These are phyloP conservation scores for Mizuhopecten yessoensis DNA, from an alignment of 1,140 invertebrate species.

Conservation along the genomic window DNA sequence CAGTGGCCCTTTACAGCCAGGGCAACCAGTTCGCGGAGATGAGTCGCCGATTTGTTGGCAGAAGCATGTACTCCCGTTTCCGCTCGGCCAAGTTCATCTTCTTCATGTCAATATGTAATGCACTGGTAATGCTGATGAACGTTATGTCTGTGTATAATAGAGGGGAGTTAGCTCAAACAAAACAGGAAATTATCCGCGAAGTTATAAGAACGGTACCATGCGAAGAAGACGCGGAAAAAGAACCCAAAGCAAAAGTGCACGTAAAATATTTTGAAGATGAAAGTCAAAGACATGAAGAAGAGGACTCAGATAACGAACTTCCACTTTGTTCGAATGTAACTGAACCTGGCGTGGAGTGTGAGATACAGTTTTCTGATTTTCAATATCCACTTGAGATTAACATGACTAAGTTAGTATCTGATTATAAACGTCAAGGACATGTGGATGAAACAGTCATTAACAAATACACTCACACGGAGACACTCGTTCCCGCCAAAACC, in stretches of 20 bases:
- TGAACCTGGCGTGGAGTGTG: neutral
- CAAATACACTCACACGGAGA: slow-evolving; percentile 19
- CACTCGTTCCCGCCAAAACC: neutral
- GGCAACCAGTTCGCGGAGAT: neutral
- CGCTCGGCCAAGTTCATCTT: slow-evolving; percentile 30
- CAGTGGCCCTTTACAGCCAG: neutral
- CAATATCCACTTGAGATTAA: neutral
- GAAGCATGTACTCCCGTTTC: neutral
- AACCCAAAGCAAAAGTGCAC: slow-evolving; percentile 9
- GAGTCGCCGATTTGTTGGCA: neutral
- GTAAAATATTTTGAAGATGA: neutral
- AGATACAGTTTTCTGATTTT: neutral
- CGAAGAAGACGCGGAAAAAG: neutral
- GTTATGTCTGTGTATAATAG: slow-evolving; percentile 1
- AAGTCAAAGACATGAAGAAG: neutral
- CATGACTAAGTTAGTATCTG: neutral
- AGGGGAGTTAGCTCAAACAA: neutral
- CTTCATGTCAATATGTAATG: neutral
- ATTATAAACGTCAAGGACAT: neutral
- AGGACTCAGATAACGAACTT: neutral
- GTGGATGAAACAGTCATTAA: neutral
- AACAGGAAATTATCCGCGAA: slow-evolving; percentile 7
- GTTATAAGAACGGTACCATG: slow-evolving; percentile 1
- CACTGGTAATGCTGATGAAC: neutral
- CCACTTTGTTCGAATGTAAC: neutral